These are phyloP conservation scores for Sicus ferrugineus DNA, from an alignment of 2,888 invertebrate genomes.

Conservation along the genomic window DNA sequence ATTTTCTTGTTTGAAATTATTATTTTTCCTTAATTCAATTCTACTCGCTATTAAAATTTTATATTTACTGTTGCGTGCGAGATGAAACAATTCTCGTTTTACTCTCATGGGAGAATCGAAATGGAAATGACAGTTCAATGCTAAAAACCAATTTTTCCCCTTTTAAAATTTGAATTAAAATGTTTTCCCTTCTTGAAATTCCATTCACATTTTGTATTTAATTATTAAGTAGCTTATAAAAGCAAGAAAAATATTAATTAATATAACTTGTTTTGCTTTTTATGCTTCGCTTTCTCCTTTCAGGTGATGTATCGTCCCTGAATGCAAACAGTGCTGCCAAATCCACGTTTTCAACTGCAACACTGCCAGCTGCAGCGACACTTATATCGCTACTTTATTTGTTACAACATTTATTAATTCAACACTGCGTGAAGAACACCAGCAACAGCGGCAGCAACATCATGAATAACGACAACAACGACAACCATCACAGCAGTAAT, in stretches of 20 bases:
- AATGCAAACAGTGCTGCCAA: conserved; percentile 42
- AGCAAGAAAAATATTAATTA: neutral
- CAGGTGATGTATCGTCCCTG: conserved; percentile 47
- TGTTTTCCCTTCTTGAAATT: too few relatives aligned
- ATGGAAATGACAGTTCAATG: too few relatives aligned
- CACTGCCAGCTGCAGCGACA: conserved; percentile 42
- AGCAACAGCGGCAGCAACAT: conserved; percentile 28
- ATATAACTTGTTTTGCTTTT: conserved; percentile 23
- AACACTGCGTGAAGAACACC: neutral
- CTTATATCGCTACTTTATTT: conserved; percentile 40
- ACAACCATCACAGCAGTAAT: conserved; percentile 18
- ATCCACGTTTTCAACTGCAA: conserved; percentile 35
- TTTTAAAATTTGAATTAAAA: too few relatives aligned
- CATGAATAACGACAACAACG: conserved; percentile 22
- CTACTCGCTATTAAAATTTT: too few relatives aligned
- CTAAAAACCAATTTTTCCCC: too few relatives aligned
- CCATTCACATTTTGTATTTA: too few relatives aligned
- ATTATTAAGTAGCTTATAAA: neutral
- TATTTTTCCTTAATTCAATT: too few relatives aligned
- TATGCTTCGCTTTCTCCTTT: neutral
- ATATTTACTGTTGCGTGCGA: too few relatives aligned
- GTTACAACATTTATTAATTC: conserved; percentile 43
- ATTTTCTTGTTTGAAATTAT: too few relatives aligned
- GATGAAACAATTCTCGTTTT: too few relatives aligned
- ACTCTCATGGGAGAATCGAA: too few relatives aligned